Base-by-base conservation (phyloP, 2,888 invertebrate species). In the Mechanitis messenoides region DNA sequence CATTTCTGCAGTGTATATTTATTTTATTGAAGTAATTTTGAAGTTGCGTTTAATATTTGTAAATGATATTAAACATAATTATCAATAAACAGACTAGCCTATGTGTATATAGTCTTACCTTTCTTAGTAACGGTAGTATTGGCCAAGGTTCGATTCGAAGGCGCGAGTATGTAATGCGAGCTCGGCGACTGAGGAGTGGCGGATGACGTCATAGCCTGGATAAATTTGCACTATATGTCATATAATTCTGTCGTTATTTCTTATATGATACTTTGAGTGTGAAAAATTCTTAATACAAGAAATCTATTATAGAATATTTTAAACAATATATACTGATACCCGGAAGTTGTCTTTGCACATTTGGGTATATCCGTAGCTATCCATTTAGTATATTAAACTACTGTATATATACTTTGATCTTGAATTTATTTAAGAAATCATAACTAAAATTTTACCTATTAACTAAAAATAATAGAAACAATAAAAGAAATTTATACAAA, bases 141-240 rank as follows among this genome's bases (percentile, higher is more conserved):
- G 59, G 81, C 79, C 53, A 89, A 80, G 38, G 82, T 82, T 66
- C 89, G 81, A 71, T 81, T 87, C 1, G 87, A 83, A 2, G 89
- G 85, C 0, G 90, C 90, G 64, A 90, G 71, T 65, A 91, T 91
- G 68, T 91, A 91, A 68, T 90, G 90, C 0, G 87, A 81, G 60
- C 89, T 85, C 0, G 91, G 91, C 1, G 91, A 90, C 63, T 90
- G 90, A 2, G 90, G 90, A 2, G 91, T 89, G 1, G 80, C 83
- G 3, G 85, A 84, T 0, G 87, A 61, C 54, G 64, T 64, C 66
- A 66, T 64, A 20, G 63, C 66, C 50, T 50, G 50, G 50, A 50
- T 50, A 50, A 50, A 50, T 47, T n/a, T 47, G 47, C 20, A 20
- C 20, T 28, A 47, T 28, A 28, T 28, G 12, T n/a, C n/a, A n/a